Conservation (phyloP, 2,113 vertebrate species). For the Gopherus flavomarginatus region DNA sequence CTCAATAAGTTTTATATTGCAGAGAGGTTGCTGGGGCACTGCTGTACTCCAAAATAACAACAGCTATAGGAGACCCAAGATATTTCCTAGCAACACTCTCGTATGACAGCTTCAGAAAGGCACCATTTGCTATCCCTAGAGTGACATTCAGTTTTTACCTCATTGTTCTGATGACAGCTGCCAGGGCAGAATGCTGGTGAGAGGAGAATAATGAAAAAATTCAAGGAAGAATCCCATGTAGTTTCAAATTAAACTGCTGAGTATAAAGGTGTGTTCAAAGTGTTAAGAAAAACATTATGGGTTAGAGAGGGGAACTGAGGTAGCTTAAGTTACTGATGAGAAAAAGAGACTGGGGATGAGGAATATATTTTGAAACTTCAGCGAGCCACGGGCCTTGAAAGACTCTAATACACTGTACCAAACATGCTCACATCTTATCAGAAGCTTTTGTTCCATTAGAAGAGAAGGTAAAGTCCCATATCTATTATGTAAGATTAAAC, state of each 20-base stretch:
- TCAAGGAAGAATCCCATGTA: background rate
- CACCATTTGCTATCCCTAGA: background rate
- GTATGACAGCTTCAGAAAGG: background rate
- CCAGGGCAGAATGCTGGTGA: background rate
- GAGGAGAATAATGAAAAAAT: background rate
- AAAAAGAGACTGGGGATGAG: background rate
- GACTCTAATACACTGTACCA: background rate
- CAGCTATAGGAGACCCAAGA: accelerated
- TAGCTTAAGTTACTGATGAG: background rate
- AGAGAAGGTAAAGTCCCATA: background rate
- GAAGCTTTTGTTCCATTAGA: background rate
- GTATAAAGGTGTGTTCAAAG: background rate
- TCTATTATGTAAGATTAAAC: background rate
- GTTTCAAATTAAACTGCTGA: background rate
- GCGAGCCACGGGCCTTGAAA: background rate
- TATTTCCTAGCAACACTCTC: background rate
- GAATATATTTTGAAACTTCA: background rate
- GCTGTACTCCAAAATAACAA: background rate
- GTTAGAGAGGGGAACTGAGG: background rate
- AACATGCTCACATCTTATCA: background rate
- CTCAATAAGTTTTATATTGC: background rate
- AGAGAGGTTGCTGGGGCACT: background rate
- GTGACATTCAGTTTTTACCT: background rate
- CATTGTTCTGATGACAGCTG: background rate
- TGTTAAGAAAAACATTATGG: background rate